A percentile compares a stretch with the other conserved stretches of the same genome.
These are phyloP conservation scores for Calyptomena viridis DNA, from an alignment of 2,113 vertebrate genomes.

Conservation along the genomic window DNA sequence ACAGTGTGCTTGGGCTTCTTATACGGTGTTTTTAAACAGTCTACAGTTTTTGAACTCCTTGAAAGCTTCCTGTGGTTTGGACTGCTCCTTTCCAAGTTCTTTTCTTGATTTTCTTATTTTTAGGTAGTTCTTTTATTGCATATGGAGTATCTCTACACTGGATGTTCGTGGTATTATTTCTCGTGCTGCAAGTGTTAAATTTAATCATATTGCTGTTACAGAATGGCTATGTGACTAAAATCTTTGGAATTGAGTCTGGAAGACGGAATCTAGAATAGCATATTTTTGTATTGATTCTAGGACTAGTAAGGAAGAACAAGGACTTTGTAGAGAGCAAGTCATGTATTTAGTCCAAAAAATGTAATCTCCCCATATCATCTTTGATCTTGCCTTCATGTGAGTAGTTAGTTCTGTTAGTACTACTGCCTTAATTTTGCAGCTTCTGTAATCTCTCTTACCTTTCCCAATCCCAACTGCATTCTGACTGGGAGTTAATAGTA, in stretches of 20 bases:
- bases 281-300: neutral
- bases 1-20: neutral
- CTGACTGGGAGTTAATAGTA: neutral
- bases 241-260: neutral
- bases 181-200: neutral
- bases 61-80: neutral
- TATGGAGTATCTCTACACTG: neutral
- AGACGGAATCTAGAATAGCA: neutral
- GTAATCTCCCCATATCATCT: neutral
- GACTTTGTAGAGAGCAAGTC: neutral
- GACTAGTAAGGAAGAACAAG: neutral
- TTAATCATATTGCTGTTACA: neutral
- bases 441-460: neutral
- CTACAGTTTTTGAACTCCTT: neutral
- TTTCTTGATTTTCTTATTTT: neutral
- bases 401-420: neutral
- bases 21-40: neutral
- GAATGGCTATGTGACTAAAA: neutral
- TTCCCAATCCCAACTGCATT: rapidly evolving
- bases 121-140: neutral
- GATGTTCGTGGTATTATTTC: neutral
- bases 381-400: neutral
- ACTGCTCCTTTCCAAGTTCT: neutral
- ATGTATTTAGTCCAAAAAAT: neutral
- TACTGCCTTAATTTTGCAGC: neutral